A percentile compares a stretch with the other conserved stretches of the same genome.
phyloP scores from a whole-genome alignment of 2,113 vertebrate genomes.

The Zingel zingel region DNA sequence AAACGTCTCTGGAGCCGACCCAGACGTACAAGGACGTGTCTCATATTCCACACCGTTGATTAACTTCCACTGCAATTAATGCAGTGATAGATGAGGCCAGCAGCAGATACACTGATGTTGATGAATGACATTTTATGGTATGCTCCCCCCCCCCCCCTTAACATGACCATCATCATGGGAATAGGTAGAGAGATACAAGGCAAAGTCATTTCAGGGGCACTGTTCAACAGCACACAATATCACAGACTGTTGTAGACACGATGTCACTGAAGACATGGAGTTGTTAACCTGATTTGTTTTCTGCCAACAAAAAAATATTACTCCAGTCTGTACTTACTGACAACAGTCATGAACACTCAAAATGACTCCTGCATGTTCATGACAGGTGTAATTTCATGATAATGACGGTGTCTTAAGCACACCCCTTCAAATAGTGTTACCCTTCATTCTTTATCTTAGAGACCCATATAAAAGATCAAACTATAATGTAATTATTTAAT shows the following conservation, averaged over 20 bases:
- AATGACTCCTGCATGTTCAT: too few relatives aligned
- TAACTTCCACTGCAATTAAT: slow-evolving; percentile 47
- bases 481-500: neutral
- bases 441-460: neutral
- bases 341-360: too few relatives aligned
- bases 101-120: slow-evolving; percentile 11
- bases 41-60: slow-evolving; percentile 19
- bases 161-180: neutral
- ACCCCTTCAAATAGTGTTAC: too few relatives aligned
- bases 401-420: too few relatives aligned
- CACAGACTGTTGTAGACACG: neutral
- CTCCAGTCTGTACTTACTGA: too few relatives aligned
- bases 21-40: slow-evolving; percentile 8
- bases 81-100: slow-evolving; percentile 4
- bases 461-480: neutral
- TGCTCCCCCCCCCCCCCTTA: neutral
- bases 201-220: slow-evolving; percentile 9
- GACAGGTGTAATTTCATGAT: too few relatives aligned
- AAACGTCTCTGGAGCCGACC: neutral
- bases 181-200: slow-evolving; percentile 9
- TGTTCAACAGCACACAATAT: neutral
- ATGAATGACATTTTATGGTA: slow-evolving; percentile 40
- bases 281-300: neutral
- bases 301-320: neutral
- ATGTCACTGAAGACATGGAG: neutral